Conservation (phyloP, 2,113 vertebrate genomes). For the Spea bombifrons region DNA sequence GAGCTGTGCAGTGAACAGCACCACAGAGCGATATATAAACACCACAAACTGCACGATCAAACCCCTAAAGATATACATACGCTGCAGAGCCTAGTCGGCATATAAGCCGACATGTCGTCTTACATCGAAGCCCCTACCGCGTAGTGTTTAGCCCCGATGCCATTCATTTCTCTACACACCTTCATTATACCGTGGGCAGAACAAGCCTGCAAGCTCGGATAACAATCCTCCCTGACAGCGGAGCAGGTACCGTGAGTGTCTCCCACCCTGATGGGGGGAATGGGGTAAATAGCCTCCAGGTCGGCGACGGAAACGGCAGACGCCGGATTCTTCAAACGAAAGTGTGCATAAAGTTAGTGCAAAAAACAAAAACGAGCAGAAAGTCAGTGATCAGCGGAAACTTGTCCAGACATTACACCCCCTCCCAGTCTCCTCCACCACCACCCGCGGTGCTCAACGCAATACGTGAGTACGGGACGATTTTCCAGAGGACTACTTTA, state of each 20-base stretch:
- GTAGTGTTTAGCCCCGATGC: too few species aligned
- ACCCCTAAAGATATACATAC: neutral
- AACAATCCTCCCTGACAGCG: constrained; percentile 1
- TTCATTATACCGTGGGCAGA: neutral
- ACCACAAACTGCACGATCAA: neutral
- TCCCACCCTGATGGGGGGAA: constrained; percentile 15
- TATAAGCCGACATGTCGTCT: too few species aligned
- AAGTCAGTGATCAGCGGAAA: neutral
- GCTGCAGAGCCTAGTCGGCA: neutral
- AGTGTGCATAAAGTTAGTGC: neutral
- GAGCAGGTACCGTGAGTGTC: constrained; percentile 7
- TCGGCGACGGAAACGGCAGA: neutral
- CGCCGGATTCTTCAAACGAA: neutral
- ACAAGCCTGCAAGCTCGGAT: neutral
- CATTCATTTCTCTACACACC: constrained; percentile 1
- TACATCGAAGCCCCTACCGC: too few species aligned
- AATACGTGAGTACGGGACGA: too few species aligned
- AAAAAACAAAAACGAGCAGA: neutral
- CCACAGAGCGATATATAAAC: neutral
- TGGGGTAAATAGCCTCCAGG: constrained; percentile 14
- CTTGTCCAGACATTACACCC: neutral
- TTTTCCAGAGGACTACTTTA: neutral
- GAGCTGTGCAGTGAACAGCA: neutral
- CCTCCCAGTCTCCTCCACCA: neutral
- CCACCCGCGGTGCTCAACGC: neutral